Evolutionary conservation across 1,140 invertebrate genomes (phyloP).

Genomic region (Gryllus bimaculatus): DNA sequence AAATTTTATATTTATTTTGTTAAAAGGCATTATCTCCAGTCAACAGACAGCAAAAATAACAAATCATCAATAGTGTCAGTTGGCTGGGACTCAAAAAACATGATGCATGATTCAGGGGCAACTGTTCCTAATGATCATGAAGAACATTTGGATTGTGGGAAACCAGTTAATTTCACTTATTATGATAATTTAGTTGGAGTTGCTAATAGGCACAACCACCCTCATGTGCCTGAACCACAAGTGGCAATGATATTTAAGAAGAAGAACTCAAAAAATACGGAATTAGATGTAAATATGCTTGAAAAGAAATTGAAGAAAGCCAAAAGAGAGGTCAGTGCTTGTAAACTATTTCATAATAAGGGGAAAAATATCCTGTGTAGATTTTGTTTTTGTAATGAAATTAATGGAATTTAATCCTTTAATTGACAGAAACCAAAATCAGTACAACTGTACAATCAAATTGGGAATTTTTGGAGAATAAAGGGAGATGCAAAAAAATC

Average conservation of each 20-base stretch:
- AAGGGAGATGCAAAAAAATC: constrained; percentile 74
- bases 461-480: constrained; percentile 80
- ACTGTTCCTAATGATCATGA: constrained; percentile 29
- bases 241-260: constrained; percentile 71
- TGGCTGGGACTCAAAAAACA: constrained; percentile 23
- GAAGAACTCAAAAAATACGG: constrained; percentile 51
- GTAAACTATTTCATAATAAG: background rate
- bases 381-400: background rate
- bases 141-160: constrained; percentile 71
- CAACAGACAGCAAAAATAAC: background rate
- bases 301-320: constrained; percentile 69
- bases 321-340: constrained; percentile 54
- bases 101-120: no score
- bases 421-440: constrained; percentile 64
- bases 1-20: background rate
- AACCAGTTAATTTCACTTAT: constrained; percentile 77
- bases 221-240: constrained; percentile 53
- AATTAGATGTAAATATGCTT: constrained; percentile 67
- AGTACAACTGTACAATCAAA: constrained; percentile 76
- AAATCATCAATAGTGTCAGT: background rate
- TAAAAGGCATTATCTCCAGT: no score
- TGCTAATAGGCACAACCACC: constrained; percentile 58
- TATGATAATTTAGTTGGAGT: constrained; percentile 80
- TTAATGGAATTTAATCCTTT: constrained; percentile 21
- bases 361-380: background rate